phyloP scores from a whole-genome alignment of 2,888 invertebrate species.

The Doris montereyensis region DNA sequence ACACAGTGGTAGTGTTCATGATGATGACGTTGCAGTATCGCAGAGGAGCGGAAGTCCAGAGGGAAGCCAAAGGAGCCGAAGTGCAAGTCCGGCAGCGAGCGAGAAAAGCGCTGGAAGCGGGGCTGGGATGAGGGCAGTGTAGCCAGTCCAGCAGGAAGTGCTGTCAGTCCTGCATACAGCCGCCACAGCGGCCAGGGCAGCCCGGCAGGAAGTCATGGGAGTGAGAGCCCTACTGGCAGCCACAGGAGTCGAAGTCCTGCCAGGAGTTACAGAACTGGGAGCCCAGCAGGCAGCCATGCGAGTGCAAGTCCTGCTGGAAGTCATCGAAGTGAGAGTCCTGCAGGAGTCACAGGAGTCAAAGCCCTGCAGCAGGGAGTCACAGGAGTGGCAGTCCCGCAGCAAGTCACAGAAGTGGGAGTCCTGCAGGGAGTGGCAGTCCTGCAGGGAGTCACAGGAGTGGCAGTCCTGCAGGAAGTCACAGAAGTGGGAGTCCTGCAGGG shows the following conservation, averaged over 20 bases:
- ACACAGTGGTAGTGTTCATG: slow-evolving; percentile 33
- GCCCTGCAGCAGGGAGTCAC: no score
- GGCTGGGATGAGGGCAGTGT: no score
- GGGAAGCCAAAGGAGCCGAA: slow-evolving; percentile 29
- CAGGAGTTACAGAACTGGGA: slow-evolving; percentile 33
- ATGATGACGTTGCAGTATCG: no score
- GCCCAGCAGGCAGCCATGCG: neutral
- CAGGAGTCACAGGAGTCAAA: slow-evolving; percentile 23
- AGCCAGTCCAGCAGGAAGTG: slow-evolving; percentile 28
- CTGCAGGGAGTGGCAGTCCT: slow-evolving; percentile 44
- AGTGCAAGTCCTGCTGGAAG: slow-evolving; percentile 30
- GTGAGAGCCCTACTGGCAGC: slow-evolving; percentile 38
- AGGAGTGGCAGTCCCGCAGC: slow-evolving; percentile 38
- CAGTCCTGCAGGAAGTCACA: no score
- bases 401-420: slow-evolving; percentile 48
- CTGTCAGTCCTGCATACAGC: slow-evolving; percentile 26
- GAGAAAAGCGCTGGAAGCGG: slow-evolving; percentile 24
- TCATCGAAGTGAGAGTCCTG: slow-evolving; percentile 39
- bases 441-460: slow-evolving; percentile 44
- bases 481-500: slow-evolving; percentile 40
- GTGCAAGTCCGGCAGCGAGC: slow-evolving; percentile 39
- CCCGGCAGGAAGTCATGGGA: slow-evolving; percentile 9
- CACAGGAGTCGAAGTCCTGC: slow-evolving; percentile 24
- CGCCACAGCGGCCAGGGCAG: slow-evolving; percentile 8
- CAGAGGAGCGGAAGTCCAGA: slow-evolving; percentile 38